Conservation (phyloP, 2,888 invertebrate species). For the Romanomermis culicivorax region DNA sequence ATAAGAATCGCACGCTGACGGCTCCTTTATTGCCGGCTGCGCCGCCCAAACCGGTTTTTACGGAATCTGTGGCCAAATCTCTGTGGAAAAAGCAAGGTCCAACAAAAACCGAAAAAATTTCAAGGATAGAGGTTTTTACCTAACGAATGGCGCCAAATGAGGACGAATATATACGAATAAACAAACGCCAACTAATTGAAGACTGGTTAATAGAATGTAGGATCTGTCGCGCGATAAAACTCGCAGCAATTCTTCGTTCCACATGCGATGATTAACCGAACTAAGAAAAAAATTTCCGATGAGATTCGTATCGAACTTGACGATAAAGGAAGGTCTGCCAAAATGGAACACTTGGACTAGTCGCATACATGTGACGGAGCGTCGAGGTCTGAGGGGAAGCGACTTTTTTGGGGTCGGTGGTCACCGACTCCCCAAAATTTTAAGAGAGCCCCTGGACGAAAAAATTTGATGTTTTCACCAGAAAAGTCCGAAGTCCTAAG, state of each 20-base stretch:
- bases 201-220: slow-evolving; percentile 71
- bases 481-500: no score
- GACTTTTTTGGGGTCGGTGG: not conserved
- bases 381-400: not conserved
- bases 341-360: not conserved
- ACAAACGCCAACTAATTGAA: slow-evolving; percentile 90
- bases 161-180: slow-evolving; percentile 79
- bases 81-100: slow-evolving; percentile 28
- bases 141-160: slow-evolving; percentile 61
- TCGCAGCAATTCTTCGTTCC: slow-evolving; percentile 85
- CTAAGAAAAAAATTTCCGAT: slow-evolving; percentile 36
- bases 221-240: slow-evolving; percentile 62
- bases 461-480: no score
- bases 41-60: slow-evolving; percentile 93
- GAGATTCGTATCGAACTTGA: no score
- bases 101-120: not conserved
- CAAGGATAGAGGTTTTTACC: slow-evolving; percentile 25
- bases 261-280: slow-evolving; percentile 70
- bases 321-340: no score
- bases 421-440: no score
- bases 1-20: slow-evolving; percentile 67
- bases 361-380: not conserved
- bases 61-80: slow-evolving; percentile 79
- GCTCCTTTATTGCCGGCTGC: slow-evolving; percentile 95
- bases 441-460: not conserved